Conservation (phyloP, 2,888 invertebrate genomes). For the Teleiodes luculella region DNA sequence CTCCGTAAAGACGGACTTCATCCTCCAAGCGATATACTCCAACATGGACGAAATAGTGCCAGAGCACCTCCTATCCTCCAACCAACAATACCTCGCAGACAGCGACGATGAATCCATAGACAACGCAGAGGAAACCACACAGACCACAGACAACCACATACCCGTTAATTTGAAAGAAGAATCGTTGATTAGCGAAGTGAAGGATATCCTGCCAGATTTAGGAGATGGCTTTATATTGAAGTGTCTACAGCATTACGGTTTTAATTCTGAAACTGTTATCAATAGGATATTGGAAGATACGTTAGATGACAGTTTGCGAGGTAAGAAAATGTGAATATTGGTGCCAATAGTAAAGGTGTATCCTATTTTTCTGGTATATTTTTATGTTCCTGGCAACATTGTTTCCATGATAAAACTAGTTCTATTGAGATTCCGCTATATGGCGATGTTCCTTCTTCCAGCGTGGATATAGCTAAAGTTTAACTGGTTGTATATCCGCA, state of each 20-base stretch:
- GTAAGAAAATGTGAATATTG: too few species aligned
- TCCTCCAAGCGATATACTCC: slow-evolving; percentile 72
- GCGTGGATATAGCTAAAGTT: too few species aligned
- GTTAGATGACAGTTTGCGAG: slow-evolving; percentile 54
- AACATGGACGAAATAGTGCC: slow-evolving; percentile 62
- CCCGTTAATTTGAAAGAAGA: slow-evolving; percentile 64
- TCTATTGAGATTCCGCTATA: too few species aligned
- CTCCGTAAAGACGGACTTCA: slow-evolving; percentile 75
- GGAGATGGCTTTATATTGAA: slow-evolving; percentile 86
- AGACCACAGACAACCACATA: slow-evolving; percentile 51
- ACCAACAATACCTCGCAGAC: slow-evolving; percentile 35
- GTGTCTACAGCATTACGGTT: slow-evolving; percentile 87
- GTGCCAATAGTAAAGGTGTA: too few species aligned
- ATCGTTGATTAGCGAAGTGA: slow-evolving; percentile 81
- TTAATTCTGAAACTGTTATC: slow-evolving; percentile 86
- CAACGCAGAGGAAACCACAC: slow-evolving; percentile 21
- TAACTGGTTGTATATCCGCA: too few species aligned
- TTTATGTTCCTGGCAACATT: too few species aligned
- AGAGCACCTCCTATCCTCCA: slow-evolving; percentile 27
- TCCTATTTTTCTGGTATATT: too few species aligned
- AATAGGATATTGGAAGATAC: slow-evolving; percentile 89
- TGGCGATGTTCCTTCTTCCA: too few species aligned
- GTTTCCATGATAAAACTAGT: too few species aligned
- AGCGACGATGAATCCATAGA: slow-evolving; percentile 42
- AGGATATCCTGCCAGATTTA: slow-evolving; percentile 88